Conservation (phyloP, 1,140 invertebrate genomes). For the Trialeurodes vaporariorum region DNA sequence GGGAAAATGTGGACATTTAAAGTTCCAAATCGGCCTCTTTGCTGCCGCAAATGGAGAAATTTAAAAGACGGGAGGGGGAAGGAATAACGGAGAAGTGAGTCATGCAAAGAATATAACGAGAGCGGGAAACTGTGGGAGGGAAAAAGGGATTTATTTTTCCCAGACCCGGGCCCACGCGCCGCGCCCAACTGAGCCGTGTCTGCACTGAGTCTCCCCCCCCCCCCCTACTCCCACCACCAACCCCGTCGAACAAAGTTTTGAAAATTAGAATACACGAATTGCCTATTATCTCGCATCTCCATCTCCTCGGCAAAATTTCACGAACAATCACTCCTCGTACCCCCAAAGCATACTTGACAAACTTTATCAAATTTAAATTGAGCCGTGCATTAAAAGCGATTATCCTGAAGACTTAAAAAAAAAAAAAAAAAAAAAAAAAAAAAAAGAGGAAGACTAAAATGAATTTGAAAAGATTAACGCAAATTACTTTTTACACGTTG, state of each 20-base stretch:
- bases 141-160: neutral
- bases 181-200: neutral
- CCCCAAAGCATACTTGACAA: neutral
- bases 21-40: neutral
- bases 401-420: neutral
- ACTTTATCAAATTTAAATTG: neutral
- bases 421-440: neutral
- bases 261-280: neutral
- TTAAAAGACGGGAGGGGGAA: neutral
- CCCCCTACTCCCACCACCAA: neutral
- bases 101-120: neutral
- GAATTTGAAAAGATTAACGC: neutral
- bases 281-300: neutral
- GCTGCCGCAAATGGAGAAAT: neutral
- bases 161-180: too few species aligned
- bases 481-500: constrained; percentile 1
- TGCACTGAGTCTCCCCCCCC: too few species aligned
- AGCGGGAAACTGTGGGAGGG: neutral
- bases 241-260: neutral
- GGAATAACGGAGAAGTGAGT: neutral
- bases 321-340: neutral
- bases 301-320: neutral
- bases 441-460: neutral
- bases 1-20: neutral
- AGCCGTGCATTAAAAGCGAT: neutral